A percentile compares a stretch with the other conserved stretches of the same genome.
These are phyloP conservation scores for Pararge aegeria DNA, from an alignment of 1,140 invertebrate genomes.

Conservation along the genomic window DNA sequence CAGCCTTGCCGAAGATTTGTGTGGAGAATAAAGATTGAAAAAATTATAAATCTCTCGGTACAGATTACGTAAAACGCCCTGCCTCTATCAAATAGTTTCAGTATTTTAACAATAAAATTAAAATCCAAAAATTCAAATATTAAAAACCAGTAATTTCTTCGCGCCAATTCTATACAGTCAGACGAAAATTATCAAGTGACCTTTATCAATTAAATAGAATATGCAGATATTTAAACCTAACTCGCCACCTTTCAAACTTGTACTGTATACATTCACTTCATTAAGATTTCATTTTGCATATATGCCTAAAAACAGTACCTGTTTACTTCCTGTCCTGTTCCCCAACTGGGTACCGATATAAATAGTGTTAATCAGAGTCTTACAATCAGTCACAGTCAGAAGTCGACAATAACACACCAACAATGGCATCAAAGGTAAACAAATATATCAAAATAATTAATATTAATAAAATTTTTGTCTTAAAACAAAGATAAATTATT, in stretches of 20 bases:
- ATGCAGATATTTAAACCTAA: neutral
- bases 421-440: constrained; percentile 2
- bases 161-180: no score
- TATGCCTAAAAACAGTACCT: neutral
- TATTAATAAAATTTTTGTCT: neutral
- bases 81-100: no score
- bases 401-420: neutral
- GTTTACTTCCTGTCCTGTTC: neutral
- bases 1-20: no score
- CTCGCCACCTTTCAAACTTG: no score
- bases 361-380: neutral
- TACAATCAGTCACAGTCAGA: neutral
- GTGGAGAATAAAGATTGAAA: no score
- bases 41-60: no score
- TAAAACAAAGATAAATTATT: neutral
- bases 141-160: neutral
- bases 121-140: no score
- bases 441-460: neutral
- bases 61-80: no score
- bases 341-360: neutral
- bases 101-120: no score
- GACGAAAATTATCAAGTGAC: no score
- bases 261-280: neutral
- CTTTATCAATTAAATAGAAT: no score
- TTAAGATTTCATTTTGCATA: neutral